Percentiles rank a stretch among this genome's conserved stretches.
Conservation (phyloP, 2,888 invertebrate species). For the Harpalus rubripes region DNA sequence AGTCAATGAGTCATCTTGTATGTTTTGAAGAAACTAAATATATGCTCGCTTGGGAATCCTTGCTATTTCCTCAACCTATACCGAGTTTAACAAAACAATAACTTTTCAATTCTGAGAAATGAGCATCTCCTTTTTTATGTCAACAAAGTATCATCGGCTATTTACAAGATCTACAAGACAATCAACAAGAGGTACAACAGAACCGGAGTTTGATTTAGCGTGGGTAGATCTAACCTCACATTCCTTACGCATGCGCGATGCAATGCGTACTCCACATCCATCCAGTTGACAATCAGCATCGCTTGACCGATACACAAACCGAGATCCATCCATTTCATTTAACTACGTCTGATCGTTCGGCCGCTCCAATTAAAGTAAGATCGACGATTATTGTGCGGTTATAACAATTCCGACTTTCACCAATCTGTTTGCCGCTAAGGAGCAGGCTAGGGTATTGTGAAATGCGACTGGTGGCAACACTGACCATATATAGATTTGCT, state of each 20-base stretch:
- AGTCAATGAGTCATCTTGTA: no score
- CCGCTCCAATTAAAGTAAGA: slow-evolving; percentile 77
- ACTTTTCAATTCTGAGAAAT: no score
- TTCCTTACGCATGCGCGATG: slow-evolving; percentile 7
- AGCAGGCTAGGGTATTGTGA: slow-evolving; percentile 53
- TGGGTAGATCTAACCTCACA: slow-evolving; percentile 33
- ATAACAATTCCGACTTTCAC: slow-evolving; percentile 76
- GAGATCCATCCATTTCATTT: slow-evolving; percentile 63
- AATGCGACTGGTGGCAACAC: slow-evolving; percentile 53
- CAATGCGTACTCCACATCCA: slow-evolving; percentile 17
- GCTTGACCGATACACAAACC: slow-evolving; percentile 40
- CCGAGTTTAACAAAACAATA: no score
- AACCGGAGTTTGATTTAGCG: slow-evolving; percentile 1
- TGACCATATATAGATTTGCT: slow-evolving; percentile 72
- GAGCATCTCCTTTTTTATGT: no score
- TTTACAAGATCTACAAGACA: slow-evolving; percentile 17
- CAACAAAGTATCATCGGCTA: neutral
- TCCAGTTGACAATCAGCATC: slow-evolving; percentile 46
- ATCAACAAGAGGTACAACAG: neutral
- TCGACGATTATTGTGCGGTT: slow-evolving; percentile 76
- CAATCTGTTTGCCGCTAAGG: slow-evolving; percentile 69
- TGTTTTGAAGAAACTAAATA: no score
- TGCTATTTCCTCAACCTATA: no score
- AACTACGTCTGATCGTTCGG: slow-evolving; percentile 59
- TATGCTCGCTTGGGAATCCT: no score